phyloP scores from a whole-genome alignment of 2,113 vertebrate genomes.

The Columba livia region DNA sequence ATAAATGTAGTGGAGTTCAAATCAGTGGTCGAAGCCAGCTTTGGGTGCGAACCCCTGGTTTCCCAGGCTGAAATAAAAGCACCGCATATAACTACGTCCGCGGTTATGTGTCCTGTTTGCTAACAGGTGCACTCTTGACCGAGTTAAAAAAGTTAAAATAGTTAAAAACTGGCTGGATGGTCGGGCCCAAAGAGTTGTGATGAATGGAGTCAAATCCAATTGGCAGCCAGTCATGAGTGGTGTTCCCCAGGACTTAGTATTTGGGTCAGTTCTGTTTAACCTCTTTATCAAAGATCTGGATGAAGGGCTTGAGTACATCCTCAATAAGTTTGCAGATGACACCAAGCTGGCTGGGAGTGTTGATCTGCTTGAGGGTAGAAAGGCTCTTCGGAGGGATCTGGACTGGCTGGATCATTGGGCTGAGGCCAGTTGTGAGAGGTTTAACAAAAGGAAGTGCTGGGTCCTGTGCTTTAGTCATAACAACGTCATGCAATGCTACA shows the following conservation, averaged over 20 bases:
- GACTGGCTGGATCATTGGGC: neutral
- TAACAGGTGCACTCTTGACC: neutral
- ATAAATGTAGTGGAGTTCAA: no score
- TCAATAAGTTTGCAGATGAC: neutral
- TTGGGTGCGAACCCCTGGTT: no score
- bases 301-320: rapidly evolving
- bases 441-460: rapidly evolving
- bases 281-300: no score
- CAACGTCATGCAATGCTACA: neutral
- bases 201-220: neutral
- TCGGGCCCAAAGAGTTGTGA: neutral
- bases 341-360: neutral
- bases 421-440: neutral
- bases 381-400: neutral
- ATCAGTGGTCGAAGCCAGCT: no score
- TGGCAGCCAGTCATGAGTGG: rapidly evolving
- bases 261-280: neutral
- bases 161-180: neutral
- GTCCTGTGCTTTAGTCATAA: neutral
- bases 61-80: no score
- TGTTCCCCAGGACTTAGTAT: neutral
- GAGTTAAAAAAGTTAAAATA: no score
- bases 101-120: no score
- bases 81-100: no score
- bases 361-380: neutral